Percentiles rank a stretch among this genome's conserved stretches.
These are phyloP conservation scores for Boulengerochromis microlepis DNA, from an alignment of 2,113 vertebrate species.

Conservation along the genomic window DNA sequence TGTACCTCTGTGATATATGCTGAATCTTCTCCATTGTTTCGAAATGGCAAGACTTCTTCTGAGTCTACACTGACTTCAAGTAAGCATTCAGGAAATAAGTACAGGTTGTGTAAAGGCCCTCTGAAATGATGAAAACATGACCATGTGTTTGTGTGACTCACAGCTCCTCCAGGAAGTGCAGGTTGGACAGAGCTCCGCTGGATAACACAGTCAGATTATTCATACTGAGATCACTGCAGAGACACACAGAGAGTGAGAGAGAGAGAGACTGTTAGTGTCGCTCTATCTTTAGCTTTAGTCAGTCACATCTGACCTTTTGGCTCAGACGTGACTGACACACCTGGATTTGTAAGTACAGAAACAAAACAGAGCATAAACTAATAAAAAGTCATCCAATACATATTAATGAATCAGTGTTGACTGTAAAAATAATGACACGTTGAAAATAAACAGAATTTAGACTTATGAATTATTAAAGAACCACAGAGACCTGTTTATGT, in stretches of 20 bases:
- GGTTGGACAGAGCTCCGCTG: conserved; percentile 72
- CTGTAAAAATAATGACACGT: neutral
- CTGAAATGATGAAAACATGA: neutral
- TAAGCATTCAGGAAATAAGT: neutral
- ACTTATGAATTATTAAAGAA: neutral
- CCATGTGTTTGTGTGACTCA: conserved; percentile 71
- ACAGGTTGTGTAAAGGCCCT: neutral
- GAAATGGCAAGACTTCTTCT: neutral
- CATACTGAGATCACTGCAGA: conserved; percentile 91
- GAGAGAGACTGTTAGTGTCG: neutral
- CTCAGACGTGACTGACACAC: neutral
- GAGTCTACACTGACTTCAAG: neutral
- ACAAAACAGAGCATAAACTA: neutral
- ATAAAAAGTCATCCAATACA: neutral
- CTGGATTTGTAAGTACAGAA: neutral
- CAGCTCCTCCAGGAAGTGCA: conserved; percentile 92
- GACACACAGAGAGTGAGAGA: neutral
- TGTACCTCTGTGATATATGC: neutral
- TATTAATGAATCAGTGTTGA: neutral
- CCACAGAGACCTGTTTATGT: neutral
- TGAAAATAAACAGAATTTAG: neutral
- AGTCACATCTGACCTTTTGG: neutral
- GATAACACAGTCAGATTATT: conserved; percentile 87
- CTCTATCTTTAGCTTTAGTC: neutral
- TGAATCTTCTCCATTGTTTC: neutral